Evolutionary conservation across 2,888 invertebrate species (phyloP).

Genomic region (Hipparchia semele): DNA sequence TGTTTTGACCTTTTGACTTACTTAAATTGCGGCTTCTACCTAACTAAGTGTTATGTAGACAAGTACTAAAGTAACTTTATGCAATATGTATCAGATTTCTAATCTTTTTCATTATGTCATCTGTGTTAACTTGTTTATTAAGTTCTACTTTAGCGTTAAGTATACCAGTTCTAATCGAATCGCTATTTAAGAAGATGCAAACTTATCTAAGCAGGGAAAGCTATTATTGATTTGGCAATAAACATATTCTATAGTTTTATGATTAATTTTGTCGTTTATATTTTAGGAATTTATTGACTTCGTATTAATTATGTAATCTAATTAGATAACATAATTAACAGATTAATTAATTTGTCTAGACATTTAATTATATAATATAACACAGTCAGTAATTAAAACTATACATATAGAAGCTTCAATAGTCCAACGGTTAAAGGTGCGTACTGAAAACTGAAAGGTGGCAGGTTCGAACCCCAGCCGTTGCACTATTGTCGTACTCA

Average conservation of each 20-base stretch:
- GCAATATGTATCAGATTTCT: constrained; percentile 15
- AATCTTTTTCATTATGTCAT: constrained; percentile 26
- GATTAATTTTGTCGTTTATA: constrained; percentile 8
- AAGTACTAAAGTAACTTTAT: not conserved
- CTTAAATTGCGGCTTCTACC: not conserved
- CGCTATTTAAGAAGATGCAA: constrained; percentile 7
- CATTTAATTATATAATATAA: not conserved
- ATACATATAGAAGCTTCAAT: no score
- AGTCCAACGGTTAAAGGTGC: no score
- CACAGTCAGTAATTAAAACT: no score
- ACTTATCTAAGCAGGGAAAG: constrained; percentile 11
- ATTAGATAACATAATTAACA: no score
- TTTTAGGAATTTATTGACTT: not conserved
- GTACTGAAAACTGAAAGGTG: no score
- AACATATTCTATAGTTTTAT: not conserved
- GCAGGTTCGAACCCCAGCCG: no score
- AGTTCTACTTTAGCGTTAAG: not conserved
- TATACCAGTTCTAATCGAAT: not conserved
- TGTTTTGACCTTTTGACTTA: not conserved
- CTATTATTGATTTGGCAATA: constrained; percentile 10
- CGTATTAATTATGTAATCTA: not conserved
- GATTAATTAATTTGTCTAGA: not conserved
- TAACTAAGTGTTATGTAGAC: not conserved
- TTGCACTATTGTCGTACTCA: no score
- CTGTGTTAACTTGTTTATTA: constrained; percentile 20